These are phyloP conservation scores for Papilio machaon DNA, from an alignment of 1,140 invertebrate species.

Conservation along the genomic window DNA sequence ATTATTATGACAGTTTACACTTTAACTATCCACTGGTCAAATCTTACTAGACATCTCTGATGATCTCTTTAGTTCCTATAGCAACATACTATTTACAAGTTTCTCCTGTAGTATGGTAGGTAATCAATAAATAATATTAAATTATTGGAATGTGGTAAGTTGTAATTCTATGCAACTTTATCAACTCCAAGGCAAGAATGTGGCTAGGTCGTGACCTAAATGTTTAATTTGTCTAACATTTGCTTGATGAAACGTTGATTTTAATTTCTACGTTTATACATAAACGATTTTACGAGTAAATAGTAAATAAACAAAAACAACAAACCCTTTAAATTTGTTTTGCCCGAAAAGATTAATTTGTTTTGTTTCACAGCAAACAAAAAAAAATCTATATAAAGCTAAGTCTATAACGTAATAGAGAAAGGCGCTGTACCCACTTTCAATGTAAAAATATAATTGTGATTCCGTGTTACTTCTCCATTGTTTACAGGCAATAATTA, in stretches of 20 bases:
- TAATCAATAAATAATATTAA: constrained; percentile 20
- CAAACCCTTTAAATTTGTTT: neutral
- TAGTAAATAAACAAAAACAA: neutral
- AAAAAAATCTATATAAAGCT: neutral
- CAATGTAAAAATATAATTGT: constrained; percentile 37
- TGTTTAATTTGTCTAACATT: constrained; percentile 36
- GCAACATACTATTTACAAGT: neutral
- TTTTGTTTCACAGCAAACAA: neutral
- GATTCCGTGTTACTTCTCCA: constrained; percentile 29
- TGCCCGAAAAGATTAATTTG: neutral
- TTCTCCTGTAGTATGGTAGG: neutral
- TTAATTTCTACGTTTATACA: neutral
- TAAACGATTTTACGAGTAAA: neutral
- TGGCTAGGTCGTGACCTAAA: constrained; percentile 49
- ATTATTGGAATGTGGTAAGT: constrained; percentile 45
- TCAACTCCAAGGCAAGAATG: constrained; percentile 45
- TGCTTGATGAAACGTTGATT: constrained; percentile 21
- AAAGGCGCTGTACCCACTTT: constrained; percentile 31
- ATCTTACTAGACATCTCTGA: neutral
- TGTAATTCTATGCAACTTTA: constrained; percentile 44
- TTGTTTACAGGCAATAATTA: constrained; percentile 30
- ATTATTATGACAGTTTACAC: neutral
- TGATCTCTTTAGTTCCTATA: neutral
- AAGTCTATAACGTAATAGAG: constrained; percentile 31
- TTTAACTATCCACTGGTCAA: neutral